Evolutionary conservation across 2,113 vertebrate species (phyloP).

Genomic region (Chroicocephalus ridibundus): DNA sequence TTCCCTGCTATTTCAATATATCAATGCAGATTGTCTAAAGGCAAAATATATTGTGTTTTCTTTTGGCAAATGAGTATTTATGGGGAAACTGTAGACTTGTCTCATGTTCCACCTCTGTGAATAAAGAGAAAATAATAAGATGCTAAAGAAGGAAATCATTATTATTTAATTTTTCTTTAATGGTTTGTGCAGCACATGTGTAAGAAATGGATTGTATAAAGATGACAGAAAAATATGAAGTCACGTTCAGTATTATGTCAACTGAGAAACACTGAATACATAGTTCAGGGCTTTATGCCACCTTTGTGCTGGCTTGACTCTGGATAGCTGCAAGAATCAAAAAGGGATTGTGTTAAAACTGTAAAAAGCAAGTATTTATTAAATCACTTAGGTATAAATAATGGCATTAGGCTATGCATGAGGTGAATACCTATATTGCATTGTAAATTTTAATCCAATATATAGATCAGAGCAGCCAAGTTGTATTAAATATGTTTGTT

Average conservation of each 20-base stretch:
- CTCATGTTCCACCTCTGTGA: background rate
- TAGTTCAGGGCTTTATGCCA: background rate
- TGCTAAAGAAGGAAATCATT: background rate
- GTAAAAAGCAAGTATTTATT: background rate
- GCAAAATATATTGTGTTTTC: slow-evolving; percentile 68
- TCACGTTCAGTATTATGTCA: background rate
- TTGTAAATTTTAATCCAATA: background rate
- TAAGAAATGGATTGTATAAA: background rate
- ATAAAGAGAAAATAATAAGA: background rate
- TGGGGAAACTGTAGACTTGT: background rate
- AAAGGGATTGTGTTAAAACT: background rate
- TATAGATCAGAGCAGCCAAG: background rate
- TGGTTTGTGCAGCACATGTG: background rate
- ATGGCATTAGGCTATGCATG: background rate
- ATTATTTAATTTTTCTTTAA: background rate
- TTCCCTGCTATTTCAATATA: slow-evolving; percentile 77
- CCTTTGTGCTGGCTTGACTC: background rate
- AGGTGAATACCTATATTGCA: background rate
- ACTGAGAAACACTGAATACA: background rate
- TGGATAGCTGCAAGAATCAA: background rate
- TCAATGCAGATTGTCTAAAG: slow-evolving; percentile 71
- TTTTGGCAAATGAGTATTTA: slow-evolving; percentile 65
- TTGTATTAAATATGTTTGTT: background rate
- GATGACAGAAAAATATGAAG: background rate
- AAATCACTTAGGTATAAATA: background rate